These are phyloP conservation scores for Aldrovandia affinis DNA, from an alignment of 2,797 vertebrate species.

Conservation along the genomic window DNA sequence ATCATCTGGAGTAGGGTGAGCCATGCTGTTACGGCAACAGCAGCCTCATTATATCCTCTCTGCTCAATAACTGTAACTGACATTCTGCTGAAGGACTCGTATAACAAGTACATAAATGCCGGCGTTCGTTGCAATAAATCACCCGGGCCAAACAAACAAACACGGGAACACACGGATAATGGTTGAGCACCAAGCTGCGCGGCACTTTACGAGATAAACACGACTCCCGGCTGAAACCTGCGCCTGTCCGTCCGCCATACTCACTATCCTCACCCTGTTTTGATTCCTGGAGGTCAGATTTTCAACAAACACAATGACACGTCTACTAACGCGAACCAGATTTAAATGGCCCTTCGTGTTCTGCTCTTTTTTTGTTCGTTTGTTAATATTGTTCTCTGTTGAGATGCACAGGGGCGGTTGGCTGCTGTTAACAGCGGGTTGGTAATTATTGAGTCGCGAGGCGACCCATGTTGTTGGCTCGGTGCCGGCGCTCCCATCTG, in stretches of 20 bases:
- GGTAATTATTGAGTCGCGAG: slow-evolving; percentile 49
- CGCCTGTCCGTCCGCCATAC: slow-evolving; percentile 12
- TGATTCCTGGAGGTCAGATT: slow-evolving; percentile 40
- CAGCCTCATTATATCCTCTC: not conserved
- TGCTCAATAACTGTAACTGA: not conserved
- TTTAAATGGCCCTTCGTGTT: slow-evolving; percentile 38
- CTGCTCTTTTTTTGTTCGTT: slow-evolving; percentile 31
- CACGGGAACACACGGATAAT: not conserved
- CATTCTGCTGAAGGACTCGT: not conserved
- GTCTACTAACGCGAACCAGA: slow-evolving; percentile 43
- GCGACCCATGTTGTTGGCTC: slow-evolving; percentile 43
- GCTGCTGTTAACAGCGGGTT: slow-evolving; percentile 33
- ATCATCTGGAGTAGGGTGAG: not conserved
- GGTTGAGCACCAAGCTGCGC: too few relatives aligned
- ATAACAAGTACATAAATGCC: not conserved
- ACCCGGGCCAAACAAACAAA: not conserved
- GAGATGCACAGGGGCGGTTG: slow-evolving; percentile 43
- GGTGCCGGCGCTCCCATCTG: slow-evolving; percentile 54
- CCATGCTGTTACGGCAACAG: not conserved
- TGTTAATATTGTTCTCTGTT: slow-evolving; percentile 54
- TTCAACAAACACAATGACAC: not conserved
- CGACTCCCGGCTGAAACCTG: not conserved
- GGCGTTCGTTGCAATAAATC: not conserved
- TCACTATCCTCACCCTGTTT: slow-evolving; percentile 10
- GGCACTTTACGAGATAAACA: not conserved